These are phyloP conservation scores for Melieria omissa DNA, from an alignment of 2,888 invertebrate species.

Conservation along the genomic window DNA sequence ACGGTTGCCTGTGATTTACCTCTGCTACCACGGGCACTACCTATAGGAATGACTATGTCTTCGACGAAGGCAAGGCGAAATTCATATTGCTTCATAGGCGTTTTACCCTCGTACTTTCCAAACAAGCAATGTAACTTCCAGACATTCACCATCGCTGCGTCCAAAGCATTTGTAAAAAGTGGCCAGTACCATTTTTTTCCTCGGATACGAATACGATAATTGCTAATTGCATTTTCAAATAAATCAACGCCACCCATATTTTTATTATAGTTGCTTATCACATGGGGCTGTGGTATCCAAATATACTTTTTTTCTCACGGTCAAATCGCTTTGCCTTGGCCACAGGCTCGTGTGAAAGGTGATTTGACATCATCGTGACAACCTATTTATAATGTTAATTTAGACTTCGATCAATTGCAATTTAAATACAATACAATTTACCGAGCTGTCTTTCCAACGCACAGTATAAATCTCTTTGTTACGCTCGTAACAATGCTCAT, in stretches of 20 bases:
- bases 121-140: background rate
- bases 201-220: no score
- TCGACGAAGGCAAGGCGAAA: background rate
- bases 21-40: background rate
- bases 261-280: background rate
- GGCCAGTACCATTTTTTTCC: no score
- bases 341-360: no score
- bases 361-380: background rate
- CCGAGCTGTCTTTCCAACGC: no score
- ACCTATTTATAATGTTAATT: background rate
- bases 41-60: background rate
- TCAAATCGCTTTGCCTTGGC: background rate
- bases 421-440: background rate
- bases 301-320: background rate
- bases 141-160: background rate
- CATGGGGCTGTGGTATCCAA: background rate
- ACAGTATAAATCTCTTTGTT: no score
- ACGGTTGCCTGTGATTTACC: no score
- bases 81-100: background rate
- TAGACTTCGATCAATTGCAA: background rate
- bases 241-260: no score
- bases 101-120: background rate
- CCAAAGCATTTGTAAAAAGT: background rate
- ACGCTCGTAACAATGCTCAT: no score
- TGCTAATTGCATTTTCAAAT: no score